Evolutionary conservation across 2,888 invertebrate species (phyloP).

Genomic region (Sisyra terminalis): DNA sequence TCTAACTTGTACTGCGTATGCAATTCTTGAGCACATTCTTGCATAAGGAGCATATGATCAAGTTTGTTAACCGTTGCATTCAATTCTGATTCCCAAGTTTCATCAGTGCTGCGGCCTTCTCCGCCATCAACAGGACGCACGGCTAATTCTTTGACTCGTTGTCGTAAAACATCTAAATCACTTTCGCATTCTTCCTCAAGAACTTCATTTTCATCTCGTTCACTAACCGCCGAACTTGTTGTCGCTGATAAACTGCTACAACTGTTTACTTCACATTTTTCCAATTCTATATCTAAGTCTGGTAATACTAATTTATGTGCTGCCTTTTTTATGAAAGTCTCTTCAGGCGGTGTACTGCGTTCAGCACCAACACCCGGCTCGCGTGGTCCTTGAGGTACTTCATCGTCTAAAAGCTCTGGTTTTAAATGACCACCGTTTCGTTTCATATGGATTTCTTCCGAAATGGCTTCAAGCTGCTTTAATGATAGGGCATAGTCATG

Average conservation of each 20-base stretch:
- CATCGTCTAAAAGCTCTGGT: constrained; percentile 19
- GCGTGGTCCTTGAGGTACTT: constrained; percentile 34
- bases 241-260: constrained; percentile 34
- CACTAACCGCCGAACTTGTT: constrained; percentile 31
- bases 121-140: constrained; percentile 60
- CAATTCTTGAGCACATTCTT: constrained; percentile 41
- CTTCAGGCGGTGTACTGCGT: constrained; percentile 24
- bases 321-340: constrained; percentile 9
- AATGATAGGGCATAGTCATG: constrained; percentile 66
- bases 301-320: constrained; percentile 18
- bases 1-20: constrained; percentile 16
- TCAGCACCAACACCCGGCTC: constrained; percentile 51
- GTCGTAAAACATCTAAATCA: constrained; percentile 47
- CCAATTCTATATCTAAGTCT: constrained; percentile 37
- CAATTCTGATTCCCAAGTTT: constrained; percentile 58
- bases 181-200: constrained; percentile 20
- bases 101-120: constrained; percentile 42
- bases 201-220: constrained; percentile 24
- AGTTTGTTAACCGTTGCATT: constrained; percentile 63
- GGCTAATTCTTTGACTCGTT: constrained; percentile 53
- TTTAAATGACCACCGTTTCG: constrained; percentile 32
- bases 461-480: constrained; percentile 73
- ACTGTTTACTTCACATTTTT: constrained; percentile 37
- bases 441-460: constrained; percentile 74
- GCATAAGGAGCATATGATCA: constrained; percentile 51